Evolutionary conservation across 2,888 invertebrate genomes (phyloP).

Genomic region (Germaria angustata): DNA sequence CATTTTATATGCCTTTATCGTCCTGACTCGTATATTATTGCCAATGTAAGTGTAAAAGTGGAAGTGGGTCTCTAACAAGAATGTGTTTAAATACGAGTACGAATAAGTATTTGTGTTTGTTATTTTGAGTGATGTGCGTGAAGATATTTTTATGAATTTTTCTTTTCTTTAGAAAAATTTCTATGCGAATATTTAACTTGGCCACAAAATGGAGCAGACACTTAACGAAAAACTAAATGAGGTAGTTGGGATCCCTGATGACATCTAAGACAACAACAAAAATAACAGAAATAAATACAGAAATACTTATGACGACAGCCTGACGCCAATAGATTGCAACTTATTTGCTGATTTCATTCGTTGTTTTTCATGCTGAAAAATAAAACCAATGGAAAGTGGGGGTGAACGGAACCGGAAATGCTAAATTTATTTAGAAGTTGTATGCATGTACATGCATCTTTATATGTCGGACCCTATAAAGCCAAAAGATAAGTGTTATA

Average conservation of each 20-base stretch:
- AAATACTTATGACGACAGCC: slow-evolving; percentile 33
- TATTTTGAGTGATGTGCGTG: slow-evolving; percentile 61
- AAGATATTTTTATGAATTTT: slow-evolving; percentile 30
- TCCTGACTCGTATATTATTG: slow-evolving; percentile 9
- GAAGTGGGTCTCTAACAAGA: not conserved
- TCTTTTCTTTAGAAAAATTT: not conserved
- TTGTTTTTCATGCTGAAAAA: slow-evolving; percentile 21
- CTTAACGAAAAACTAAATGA: slow-evolving; percentile 44
- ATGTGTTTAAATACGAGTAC: not conserved
- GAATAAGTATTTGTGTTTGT: slow-evolving; percentile 20
- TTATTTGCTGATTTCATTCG: slow-evolving; percentile 31
- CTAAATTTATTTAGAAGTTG: slow-evolving; percentile 22
- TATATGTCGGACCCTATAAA: not conserved
- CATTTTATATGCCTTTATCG: slow-evolving; percentile 13
- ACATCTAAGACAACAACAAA: slow-evolving; percentile 47
- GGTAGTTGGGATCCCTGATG: slow-evolving; percentile 52
- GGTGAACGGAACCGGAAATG: slow-evolving; percentile 38
- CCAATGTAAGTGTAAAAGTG: slow-evolving; percentile 29
- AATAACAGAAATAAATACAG: not conserved
- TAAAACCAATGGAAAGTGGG: not conserved
- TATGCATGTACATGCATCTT: not conserved
- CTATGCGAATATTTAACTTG: slow-evolving; percentile 38
- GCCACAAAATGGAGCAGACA: slow-evolving; percentile 55
- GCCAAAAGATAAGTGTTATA: not conserved
- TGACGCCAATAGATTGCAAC: slow-evolving; percentile 62